A percentile compares a stretch with the other conserved stretches of the same genome.
Evolutionary conservation across 2,797 vertebrate species (phyloP).

Genomic region (Morus bassanus): DNA sequence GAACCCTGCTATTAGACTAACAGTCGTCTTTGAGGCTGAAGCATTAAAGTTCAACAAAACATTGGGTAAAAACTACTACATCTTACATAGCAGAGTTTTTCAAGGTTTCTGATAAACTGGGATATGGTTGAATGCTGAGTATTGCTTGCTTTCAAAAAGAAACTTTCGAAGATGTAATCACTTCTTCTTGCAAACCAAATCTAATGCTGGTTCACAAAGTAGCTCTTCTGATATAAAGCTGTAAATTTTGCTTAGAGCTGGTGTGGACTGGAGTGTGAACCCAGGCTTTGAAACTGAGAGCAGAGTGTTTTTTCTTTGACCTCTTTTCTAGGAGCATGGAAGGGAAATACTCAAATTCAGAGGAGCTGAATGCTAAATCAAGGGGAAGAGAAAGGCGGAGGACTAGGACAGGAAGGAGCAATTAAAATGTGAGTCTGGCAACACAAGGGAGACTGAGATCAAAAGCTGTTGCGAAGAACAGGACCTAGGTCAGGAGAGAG

Average conservation of each 20-base stretch:
- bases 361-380: not conserved
- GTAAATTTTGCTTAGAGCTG: not conserved
- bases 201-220: not conserved
- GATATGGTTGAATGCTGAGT: not conserved
- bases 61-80: not conserved
- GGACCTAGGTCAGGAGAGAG: not conserved
- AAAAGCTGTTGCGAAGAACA: not conserved
- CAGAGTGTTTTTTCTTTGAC: not conserved
- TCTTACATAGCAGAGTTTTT: not conserved
- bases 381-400: not conserved
- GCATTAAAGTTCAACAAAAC: not conserved
- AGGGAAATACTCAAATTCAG: not conserved
- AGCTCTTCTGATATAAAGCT: not conserved
- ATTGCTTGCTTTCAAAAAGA: not conserved
- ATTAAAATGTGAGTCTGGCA: not conserved
- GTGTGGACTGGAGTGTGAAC: not conserved
- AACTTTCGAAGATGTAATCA: not conserved
- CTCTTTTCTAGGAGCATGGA: not conserved
- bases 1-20: not conserved
- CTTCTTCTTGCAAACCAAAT: not conserved
- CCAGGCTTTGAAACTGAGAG: not conserved
- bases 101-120: not conserved
- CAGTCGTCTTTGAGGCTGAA: not conserved
- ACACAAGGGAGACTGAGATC: fast-evolving
- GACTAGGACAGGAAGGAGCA: not conserved